phyloP scores from a whole-genome alignment of 2,888 invertebrate genomes.

The Malthinus flaveolus region DNA sequence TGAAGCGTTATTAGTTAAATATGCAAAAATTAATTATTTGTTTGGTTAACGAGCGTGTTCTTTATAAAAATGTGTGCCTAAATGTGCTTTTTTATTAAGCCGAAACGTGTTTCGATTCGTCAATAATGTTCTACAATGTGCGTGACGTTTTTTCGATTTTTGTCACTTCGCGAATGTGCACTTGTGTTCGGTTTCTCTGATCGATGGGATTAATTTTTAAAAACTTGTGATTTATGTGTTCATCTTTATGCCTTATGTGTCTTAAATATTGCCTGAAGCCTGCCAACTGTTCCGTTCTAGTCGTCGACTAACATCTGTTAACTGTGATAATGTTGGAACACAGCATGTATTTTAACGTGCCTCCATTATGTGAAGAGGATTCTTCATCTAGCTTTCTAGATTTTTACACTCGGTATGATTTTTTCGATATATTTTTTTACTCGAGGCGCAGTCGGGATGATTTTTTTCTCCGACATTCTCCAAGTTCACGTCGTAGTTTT shows the following conservation, averaged over 20 bases:
- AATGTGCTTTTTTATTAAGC: neutral
- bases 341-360: slow-evolving; percentile 51
- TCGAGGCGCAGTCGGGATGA: neutral
- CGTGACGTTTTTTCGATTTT: slow-evolving; percentile 21
- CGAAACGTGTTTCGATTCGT: slow-evolving; percentile 12
- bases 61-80: neutral
- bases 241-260: slow-evolving; percentile 22
- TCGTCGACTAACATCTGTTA: slow-evolving; percentile 34
- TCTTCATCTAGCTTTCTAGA: slow-evolving; percentile 51
- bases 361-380: slow-evolving; percentile 49
- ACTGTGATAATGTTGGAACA: slow-evolving; percentile 44
- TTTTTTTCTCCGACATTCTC: too few relatives aligned
- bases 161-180: neutral
- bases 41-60: neutral
- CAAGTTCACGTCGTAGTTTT: too few relatives aligned
- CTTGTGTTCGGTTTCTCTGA: neutral
- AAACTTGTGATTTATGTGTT: slow-evolving; percentile 23
- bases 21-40: slow-evolving; percentile 5
- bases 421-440: neutral
- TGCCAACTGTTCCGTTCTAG: slow-evolving; percentile 30
- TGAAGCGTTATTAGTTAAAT: slow-evolving; percentile 7
- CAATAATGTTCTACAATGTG: slow-evolving; percentile 25
- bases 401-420: slow-evolving; percentile 52
- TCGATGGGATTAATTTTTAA: slow-evolving; percentile 9
- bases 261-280: slow-evolving; percentile 24